phyloP scores from a whole-genome alignment of 2,113 vertebrate species.

The Aplodontia rufa region DNA sequence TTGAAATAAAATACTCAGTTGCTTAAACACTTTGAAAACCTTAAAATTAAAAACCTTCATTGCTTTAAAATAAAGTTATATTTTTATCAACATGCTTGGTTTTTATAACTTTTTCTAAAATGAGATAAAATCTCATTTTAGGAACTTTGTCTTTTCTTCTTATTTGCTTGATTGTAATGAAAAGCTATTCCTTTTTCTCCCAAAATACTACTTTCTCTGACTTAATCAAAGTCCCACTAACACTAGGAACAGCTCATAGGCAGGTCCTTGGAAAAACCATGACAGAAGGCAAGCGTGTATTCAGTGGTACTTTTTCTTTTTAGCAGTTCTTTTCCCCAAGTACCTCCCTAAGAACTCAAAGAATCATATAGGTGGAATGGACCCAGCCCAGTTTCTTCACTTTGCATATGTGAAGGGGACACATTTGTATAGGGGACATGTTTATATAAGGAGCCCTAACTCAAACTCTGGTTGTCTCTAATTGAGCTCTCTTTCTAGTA shows the following conservation, averaged over 20 bases:
- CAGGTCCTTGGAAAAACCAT: not conserved
- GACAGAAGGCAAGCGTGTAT: not conserved
- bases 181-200: not conserved
- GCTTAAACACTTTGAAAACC: conserved; percentile 3
- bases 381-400: not conserved
- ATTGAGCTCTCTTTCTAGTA: not conserved
- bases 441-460: not conserved
- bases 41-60: not conserved
- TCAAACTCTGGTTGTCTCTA: not conserved
- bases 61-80: conserved; percentile 9
- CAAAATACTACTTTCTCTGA: not conserved
- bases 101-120: conserved; percentile 2
- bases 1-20: conserved; percentile 46
- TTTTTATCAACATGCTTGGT: not conserved
- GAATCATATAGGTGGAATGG: not conserved
- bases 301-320: not conserved
- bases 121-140: not conserved
- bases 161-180: not conserved
- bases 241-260: not conserved
- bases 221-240: not conserved
- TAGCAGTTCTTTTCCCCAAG: not conserved
- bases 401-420: not conserved
- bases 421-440: not conserved
- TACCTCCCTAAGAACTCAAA: not conserved
- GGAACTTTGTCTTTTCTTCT: conserved; percentile 10